Evolutionary conservation across 2,113 vertebrate genomes (phyloP).

Genomic region (Sakesphorus luctuosus): DNA sequence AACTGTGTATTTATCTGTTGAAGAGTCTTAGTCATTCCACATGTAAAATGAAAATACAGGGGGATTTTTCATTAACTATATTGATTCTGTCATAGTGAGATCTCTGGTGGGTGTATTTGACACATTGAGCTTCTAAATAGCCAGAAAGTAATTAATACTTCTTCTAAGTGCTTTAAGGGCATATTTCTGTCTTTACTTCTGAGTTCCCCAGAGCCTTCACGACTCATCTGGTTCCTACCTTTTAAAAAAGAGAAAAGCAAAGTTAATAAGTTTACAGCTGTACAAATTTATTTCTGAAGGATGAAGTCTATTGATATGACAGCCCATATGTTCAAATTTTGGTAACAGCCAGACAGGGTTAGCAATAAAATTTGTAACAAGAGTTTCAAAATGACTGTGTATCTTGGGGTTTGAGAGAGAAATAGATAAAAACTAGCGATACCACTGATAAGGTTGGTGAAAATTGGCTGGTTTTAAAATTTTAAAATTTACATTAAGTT

Average conservation of each 20-base stretch:
- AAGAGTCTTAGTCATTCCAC: not conserved
- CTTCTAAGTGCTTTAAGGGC: not conserved
- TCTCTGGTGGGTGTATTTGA: not conserved
- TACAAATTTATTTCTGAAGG: not conserved
- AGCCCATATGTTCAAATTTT: not conserved
- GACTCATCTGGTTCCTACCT: not conserved
- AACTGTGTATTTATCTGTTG: not conserved
- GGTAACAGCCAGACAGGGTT: not conserved
- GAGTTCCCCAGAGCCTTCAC: not conserved
- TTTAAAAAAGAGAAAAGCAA: not conserved
- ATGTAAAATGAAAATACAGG: constrained; percentile 35
- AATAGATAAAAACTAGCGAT: not conserved
- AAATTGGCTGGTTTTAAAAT: not conserved
- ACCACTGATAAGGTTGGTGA: not conserved
- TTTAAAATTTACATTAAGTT: not conserved
- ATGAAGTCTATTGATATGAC: not conserved
- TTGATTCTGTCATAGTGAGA: not conserved
- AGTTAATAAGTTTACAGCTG: not conserved
- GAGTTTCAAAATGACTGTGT: not conserved
- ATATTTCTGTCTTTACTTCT: not conserved
- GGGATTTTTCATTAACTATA: not conserved
- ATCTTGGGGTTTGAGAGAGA: not conserved
- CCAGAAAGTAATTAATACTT: not conserved
- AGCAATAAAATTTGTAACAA: not conserved
- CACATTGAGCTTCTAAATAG: not conserved